Evolutionary conservation across 2,113 vertebrate species (phyloP).

Genomic region (Podiceps cristatus): DNA sequence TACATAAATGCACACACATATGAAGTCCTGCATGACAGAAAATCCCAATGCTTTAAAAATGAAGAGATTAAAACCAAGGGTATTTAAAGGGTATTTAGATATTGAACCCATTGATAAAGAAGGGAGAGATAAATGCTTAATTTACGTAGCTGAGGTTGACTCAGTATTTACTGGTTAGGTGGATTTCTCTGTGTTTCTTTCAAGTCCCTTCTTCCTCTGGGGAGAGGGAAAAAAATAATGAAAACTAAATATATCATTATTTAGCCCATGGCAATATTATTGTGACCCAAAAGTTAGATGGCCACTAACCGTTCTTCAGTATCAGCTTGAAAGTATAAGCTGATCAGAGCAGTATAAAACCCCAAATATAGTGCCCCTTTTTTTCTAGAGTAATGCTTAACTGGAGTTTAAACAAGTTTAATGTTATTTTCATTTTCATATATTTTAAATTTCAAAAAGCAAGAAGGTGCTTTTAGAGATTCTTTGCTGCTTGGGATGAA

Average conservation of each 20-base stretch:
- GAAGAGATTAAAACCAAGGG: not conserved
- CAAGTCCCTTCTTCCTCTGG: not conserved
- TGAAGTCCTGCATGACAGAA: not conserved
- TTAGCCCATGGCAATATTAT: not conserved
- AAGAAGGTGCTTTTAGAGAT: not conserved
- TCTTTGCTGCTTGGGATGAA: not conserved
- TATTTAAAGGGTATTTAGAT: not conserved
- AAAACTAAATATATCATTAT: not conserved
- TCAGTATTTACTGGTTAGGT: not conserved
- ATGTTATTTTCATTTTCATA: not conserved
- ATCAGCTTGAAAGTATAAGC: not conserved
- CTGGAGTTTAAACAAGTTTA: not conserved
- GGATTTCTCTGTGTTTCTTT: not conserved
- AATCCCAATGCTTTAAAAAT: not conserved
- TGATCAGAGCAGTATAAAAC: not conserved
- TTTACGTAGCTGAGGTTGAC: not conserved
- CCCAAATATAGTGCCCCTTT: not conserved
- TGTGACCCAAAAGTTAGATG: not conserved
- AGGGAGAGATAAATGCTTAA: not conserved
- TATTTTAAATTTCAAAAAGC: not conserved
- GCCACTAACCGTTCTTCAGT: not conserved
- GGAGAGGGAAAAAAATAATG: not conserved
- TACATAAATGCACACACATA: fast-evolving
- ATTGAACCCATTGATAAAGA: not conserved
- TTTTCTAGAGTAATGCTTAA: not conserved